phyloP scores from a whole-genome alignment of 2,888 invertebrate species.

The Drosophila vallismaia region DNA sequence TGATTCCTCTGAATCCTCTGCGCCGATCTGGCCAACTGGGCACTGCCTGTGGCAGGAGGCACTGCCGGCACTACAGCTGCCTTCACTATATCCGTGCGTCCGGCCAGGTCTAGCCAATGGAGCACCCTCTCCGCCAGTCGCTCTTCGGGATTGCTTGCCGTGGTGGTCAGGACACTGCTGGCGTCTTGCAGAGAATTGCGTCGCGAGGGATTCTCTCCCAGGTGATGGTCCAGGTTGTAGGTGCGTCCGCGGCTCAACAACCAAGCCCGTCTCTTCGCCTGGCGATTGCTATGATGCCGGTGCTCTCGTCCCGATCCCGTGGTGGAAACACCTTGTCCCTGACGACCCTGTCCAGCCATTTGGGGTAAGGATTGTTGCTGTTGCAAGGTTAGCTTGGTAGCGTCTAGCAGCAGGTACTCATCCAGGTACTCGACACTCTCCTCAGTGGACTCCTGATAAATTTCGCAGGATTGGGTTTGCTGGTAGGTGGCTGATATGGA shows the following conservation, averaged over 20 bases:
- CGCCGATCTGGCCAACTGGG: slow-evolving; percentile 30
- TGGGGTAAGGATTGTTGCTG: slow-evolving; percentile 59
- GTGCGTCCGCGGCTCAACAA: slow-evolving; percentile 51
- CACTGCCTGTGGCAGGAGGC: slow-evolving; percentile 35
- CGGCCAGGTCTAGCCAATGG: slow-evolving; percentile 91
- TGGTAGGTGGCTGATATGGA: slow-evolving; percentile 12
- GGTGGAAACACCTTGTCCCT: neutral
- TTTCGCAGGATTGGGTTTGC: slow-evolving; percentile 53
- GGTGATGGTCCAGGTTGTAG: slow-evolving; percentile 52
- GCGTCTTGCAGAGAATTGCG: slow-evolving; percentile 79
- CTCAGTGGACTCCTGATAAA: slow-evolving; percentile 39
- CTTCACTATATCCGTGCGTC: slow-evolving; percentile 84
- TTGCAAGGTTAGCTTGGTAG: slow-evolving; percentile 65
- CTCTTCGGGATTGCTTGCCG: slow-evolving; percentile 77
- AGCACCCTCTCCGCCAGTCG: slow-evolving; percentile 89
- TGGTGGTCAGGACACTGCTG: slow-evolving; percentile 23
- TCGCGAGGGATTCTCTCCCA: slow-evolving; percentile 61
- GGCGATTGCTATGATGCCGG: slow-evolving; percentile 43
- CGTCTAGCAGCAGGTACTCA: slow-evolving; percentile 62
- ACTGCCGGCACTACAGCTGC: slow-evolving; percentile 27
- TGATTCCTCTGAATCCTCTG: slow-evolving; percentile 42
- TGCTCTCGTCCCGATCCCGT: slow-evolving; percentile 39
- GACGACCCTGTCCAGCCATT: slow-evolving; percentile 13
- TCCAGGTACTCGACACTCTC: slow-evolving; percentile 57
- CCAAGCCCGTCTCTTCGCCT: slow-evolving; percentile 56